Base-by-base conservation (phyloP, 2,797 vertebrate species). In the Perodicticus potto region DNA sequence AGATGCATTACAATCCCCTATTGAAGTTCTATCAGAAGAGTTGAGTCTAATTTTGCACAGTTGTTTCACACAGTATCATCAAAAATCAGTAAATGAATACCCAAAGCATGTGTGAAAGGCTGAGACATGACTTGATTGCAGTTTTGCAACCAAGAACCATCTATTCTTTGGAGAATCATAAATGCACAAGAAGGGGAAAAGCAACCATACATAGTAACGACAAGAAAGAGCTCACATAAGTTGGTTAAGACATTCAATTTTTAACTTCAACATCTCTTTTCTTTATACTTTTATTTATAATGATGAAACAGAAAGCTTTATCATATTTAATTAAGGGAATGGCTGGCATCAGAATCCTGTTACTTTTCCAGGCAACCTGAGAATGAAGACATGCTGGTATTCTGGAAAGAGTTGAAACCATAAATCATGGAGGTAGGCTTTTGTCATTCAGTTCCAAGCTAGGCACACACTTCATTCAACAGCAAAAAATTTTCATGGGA, bases 1-100 rank as follows among this genome's bases (percentile, higher is more conserved):
- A 96, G 90, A 72, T 96, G 40, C 32, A 72, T 70, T 97, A 81
- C 45, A 93, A 88, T 89, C 81, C 84, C 97, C 85, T 17, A 67
- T 94, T 93, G 83, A 43, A 67, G 87, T 88, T 97, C 63, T 86
- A 5, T 40, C 37, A 13, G 78, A 97, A 97, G 84, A 82, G 45
- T 90, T 89, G 65, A 95, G 45, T 95, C 70, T 97, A 95, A 93
- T 97, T 98, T 93, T 97, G 77, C 84, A 93, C 74, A 96, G 83
- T 45, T 96, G 73, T 93, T 97, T 97, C 67, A 5, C 81, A 83
- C 25, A 1, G 27, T 91, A 96, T 96, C 0, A 1, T 95, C n/a
- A 97, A 86, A 86, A 69, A 95, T 85, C 67, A 73, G 91, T 86
- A 88, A 91, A 92, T 78, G 10, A 97, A 91, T 89, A 96, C 82